Evolutionary conservation across 2,797 vertebrate genomes (phyloP), one percentile per base, ranked within the genome.

Genomic region (Hipposideros larvatus): DNA sequence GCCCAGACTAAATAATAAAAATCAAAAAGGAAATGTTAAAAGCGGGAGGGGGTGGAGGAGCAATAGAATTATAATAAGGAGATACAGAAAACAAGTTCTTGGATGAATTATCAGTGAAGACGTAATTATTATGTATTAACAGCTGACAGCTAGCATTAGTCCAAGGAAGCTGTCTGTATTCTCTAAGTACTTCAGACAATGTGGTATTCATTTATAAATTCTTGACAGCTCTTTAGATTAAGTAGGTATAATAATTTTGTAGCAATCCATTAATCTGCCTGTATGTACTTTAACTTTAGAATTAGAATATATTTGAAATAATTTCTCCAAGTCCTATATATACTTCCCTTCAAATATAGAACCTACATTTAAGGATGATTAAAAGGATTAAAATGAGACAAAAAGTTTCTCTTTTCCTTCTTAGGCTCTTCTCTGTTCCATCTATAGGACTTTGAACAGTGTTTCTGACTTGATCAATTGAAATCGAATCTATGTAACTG

Each of bases 251-350:
- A 90, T 66, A 77, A 97, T 96, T 66, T 91, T 97, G 24, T 66
- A 97, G 90, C 55, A 97, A 77, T 89, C 48, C 28, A 65, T 98
- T 98, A 37, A 96, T 97, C 96, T 97, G 48, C 66, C 31, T 59
- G 46, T 93, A 63, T 95, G 51, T 93, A 37, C 21, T 94, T 95
- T 90, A 91, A 46, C 87, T 96, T 68, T 79, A 96, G 94, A 95
- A 24, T 53, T 90, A 80, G 51, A 96, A 91, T 55, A 95, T 95
- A 79, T 87, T 96, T 86, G 65, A 92, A 96, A 96, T 48, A 87
- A 87, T 88, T 94, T 95, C 28, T 48, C 48, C 43, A 92, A 51
- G 78, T 95, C 59, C 51, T 57, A 94, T 97, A 94, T n/a, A 28
- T 19, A 28, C n/a, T 93, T 91, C 55, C 82, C 34, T 97, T 98